Conservation (phyloP, 2,888 invertebrate genomes). For the Acanthopleura granulata region DNA sequence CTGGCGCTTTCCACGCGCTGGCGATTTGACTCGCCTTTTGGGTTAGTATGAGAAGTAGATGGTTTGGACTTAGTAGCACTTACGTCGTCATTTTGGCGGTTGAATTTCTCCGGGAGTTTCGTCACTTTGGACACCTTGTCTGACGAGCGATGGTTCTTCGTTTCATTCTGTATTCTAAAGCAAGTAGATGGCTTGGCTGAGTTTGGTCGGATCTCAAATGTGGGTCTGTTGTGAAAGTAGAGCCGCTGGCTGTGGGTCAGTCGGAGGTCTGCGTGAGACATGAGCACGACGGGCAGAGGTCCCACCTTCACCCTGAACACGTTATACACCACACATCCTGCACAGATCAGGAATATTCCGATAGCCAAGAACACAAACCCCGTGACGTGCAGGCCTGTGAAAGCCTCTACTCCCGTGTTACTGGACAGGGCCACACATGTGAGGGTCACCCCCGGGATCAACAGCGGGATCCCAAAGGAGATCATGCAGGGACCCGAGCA, state of each 20-base stretch:
- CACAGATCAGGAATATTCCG: neutral
- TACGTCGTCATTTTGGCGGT: neutral
- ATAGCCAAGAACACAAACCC: constrained; percentile 1
- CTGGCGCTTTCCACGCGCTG: neutral
- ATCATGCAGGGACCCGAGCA: constrained; percentile 15
- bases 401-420: neutral
- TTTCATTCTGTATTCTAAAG: neutral
- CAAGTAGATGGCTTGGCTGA: neutral
- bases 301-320: constrained; percentile 5
- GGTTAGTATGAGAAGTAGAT: neutral
- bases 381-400: constrained; percentile 2
- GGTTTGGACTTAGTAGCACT: neutral
- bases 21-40: neutral
- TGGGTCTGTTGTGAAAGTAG: neutral
- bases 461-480: constrained; percentile 6
- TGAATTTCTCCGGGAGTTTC: neutral
- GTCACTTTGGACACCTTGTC: neutral
- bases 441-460: constrained; percentile 5
- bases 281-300: neutral
- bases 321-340: constrained; percentile 14
- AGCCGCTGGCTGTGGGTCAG: constrained; percentile 2
- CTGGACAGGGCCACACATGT: constrained; percentile 11
- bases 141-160: neutral
- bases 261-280: constrained; percentile 7
- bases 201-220: neutral